Evolutionary conservation across 2,797 vertebrate species (phyloP), one percentile per base, ranked within the genome.

Genomic region (Pagetopsis macropterus): DNA sequence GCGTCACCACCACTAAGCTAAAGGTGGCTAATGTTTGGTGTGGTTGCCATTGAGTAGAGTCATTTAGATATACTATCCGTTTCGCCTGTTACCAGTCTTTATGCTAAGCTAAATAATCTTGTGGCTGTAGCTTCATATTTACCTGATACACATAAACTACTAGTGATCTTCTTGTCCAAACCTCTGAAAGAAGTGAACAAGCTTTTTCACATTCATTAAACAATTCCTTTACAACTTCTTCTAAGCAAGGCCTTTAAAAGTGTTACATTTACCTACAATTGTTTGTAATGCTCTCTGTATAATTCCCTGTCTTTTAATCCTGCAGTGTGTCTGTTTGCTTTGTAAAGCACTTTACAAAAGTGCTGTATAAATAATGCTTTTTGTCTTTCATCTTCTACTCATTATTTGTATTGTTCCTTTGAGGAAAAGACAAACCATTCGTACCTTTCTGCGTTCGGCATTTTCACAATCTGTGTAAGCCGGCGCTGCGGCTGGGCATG

Each of bases 401-500:
- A 2, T 70, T 65, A 17, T 43, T 70, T 62, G 52, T 59, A 44
- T 62, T 49, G n/a, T 61, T 59, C 23, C 11, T 51, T 56, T 58
- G 17, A 63, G 40, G 51, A 66, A 56, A 27, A 43, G 3, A 40
- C 7, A 3, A 4, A 51, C 33, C 19, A 50, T 5, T 4, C 12
- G 15, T 17, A 12, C 40, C 11, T 61, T n/a, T 65, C 33, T 37
- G 21, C 43, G 19, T 52, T 44, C 43, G 12, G 65, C 44, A 46
- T 66, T 77, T 69, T 17, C 48, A 63, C 56, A 52, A 11, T 70
- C 58, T 45, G 23, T 17, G n/a, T 19, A 54, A 83, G 57, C 27
- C 0, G 5, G 19, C 5, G 3, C 56, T 6, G 59, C 4, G 50
- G 50, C 68, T 68, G 70, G 64, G 66, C 60, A 41, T 9, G 62